These are phyloP conservation scores for Dryocosmus kuriphilus DNA, from an alignment of 2,888 invertebrate genomes.

Conservation along the genomic window DNA sequence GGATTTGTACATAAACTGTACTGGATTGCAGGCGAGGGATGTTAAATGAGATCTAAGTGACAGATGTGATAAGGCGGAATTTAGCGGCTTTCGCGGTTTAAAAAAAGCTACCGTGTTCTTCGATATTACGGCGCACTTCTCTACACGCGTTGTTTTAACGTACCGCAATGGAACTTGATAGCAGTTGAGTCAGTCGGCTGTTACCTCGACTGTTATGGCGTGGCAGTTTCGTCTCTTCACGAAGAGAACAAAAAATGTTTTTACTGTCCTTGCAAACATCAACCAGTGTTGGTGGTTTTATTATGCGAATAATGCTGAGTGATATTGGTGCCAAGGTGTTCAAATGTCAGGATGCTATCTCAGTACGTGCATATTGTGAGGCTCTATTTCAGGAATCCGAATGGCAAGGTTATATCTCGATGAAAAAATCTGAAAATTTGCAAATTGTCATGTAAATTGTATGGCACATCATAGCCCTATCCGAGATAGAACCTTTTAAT, in stretches of 20 bases:
- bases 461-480: too few species aligned
- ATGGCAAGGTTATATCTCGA: too few species aligned
- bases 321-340: background rate
- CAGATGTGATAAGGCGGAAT: background rate
- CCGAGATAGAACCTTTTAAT: too few species aligned
- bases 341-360: too few species aligned
- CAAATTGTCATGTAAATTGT: too few species aligned
- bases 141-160: constrained; percentile 8
- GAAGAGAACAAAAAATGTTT: background rate
- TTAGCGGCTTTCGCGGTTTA: background rate
- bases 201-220: background rate
- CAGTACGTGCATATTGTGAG: too few species aligned
- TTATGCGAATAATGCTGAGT: background rate
- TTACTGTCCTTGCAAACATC: background rate
- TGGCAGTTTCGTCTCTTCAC: background rate
- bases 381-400: too few species aligned
- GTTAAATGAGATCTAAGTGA: constrained; percentile 7
- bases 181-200: background rate
- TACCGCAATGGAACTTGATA: constrained; percentile 13
- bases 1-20: background rate
- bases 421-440: too few species aligned
- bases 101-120: background rate
- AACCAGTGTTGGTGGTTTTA: background rate
- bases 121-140: background rate
- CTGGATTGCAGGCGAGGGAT: background rate